Evolutionary conservation across 1,140 invertebrate species (phyloP), one percentile per base, ranked within the genome.

Genomic region (Brachionus manjavacas): DNA sequence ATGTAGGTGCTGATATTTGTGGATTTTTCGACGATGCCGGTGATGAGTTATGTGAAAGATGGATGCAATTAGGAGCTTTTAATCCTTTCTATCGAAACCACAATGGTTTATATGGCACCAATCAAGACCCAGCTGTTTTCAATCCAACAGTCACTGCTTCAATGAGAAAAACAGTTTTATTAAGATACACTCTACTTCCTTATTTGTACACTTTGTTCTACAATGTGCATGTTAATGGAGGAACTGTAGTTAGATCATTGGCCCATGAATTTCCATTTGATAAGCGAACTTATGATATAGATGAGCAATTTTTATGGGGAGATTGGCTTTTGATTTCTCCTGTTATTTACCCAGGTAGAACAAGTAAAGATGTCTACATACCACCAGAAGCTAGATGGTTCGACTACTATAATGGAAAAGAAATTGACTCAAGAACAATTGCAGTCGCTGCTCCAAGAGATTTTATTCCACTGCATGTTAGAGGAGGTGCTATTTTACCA

Each of bases 1-100:
- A 95, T 84, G 81, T 84, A 88, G 95, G 95, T 0, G 93, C 94
- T 3, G 95, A 96, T 89, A 95, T 97, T 86, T 97, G 95, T 90
- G 95, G 95, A 1, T 97, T 96, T 89, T 91, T 92, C 86, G 92
- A 92, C 3, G 93, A 95, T 87, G 93, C 94, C 0, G 95, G 93
- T 0, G 88, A 87, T 39, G 90, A 91, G 81, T 86, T 92, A 52
- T 92, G 91, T 85, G 43, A 55, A 60, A 64, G 83, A 52, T 92
- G 92, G 91, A 88, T 88, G 86, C 90, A 92, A 85, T 84, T 92
- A 4, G 95, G 95, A 3, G 87, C 87, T 14, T 90, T 89, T 83
- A 89, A 89, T 84, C 88, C 89, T 11, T 89, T 89, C 81, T 88
- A 88, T 86, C 85, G 89, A 46, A 90, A 89, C 80, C 89, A 90